phyloP scores from a whole-genome alignment of 2,113 vertebrate species.

The Cololabis saira region DNA sequence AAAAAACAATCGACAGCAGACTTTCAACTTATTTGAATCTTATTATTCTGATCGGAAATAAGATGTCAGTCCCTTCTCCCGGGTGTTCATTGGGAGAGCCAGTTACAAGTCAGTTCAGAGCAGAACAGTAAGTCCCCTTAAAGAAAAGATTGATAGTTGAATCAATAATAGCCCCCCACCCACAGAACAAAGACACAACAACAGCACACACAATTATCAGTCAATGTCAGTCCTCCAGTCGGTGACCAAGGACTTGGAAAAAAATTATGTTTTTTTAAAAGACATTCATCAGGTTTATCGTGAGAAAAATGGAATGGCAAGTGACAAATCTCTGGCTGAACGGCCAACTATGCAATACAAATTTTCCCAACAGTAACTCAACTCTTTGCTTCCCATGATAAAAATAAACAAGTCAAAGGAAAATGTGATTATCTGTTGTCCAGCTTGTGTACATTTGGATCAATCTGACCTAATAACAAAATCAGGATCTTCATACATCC shows the following conservation, averaged over 20 bases:
- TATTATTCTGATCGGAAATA: not conserved
- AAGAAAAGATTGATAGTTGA: not conserved
- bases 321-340: not conserved
- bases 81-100: not conserved
- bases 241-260: not conserved
- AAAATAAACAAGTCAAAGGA: conserved; percentile 1
- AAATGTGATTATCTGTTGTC: not conserved
- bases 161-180: no score
- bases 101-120: not conserved
- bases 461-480: conserved; percentile 20
- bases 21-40: not conserved
- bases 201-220: no score
- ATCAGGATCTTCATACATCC: conserved; percentile 29
- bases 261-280: not conserved
- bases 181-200: no score
- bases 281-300: not conserved
- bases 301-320: not conserved
- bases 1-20: not conserved
- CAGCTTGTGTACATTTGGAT: not conserved
- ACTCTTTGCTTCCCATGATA: not conserved
- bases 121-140: not conserved
- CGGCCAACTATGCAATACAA: not conserved
- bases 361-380: conserved; percentile 9
- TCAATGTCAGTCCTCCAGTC: not conserved
- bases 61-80: not conserved